Evolutionary conservation across 2,888 invertebrate genomes (phyloP), one percentile per base, ranked within the genome.

Genomic region (Hedya salicella): DNA sequence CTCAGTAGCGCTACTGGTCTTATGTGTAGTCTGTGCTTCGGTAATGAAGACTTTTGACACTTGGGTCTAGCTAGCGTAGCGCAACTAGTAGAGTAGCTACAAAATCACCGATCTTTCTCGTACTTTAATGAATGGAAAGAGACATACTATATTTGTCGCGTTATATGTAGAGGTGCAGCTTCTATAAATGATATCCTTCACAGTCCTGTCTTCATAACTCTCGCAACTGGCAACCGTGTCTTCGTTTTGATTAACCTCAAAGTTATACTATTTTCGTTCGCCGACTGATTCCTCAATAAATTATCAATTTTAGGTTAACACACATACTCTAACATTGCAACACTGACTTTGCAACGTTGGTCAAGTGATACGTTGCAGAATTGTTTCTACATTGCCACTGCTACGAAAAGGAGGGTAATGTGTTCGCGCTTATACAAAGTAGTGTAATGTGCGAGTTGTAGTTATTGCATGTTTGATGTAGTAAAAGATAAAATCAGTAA

Each of bases 251-350:
- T 9, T 53, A 32, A 44, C 6, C n/a, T 40, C 3, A 9, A 40
- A 32, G 17, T 48, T 3, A 36, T 21, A 32, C 56, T 57, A 57
- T 57, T 44, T 57, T 17, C 21, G 39, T 16, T 16, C 17, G 11
- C 25, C 13, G 9, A 17, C 13, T 16, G n/a, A 44, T 44, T 57
- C 56, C 56, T 57, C 56, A 30, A 57, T 57, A 57, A 57, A 57
- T 57, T 44, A 57, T 44, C 56, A 57, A 57, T 57, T 57, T 57
- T 57, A 57, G 44, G 44, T 57, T 32, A 56, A 30, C 42, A 54
- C 16, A 17, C 9, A 44, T 17, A 5, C 19, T n/a, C n/a, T n/a
- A n/a, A n/a, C 16, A 21, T 57, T 44, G 44, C 56, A 16, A 44
- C 56, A 56, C 16, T n/a, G n/a, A 21, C 8, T 6, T 49, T 25